A percentile compares a stretch with the other conserved stretches of the same genome.
These are phyloP conservation scores for Eolophus roseicapilla DNA, from an alignment of 2,113 vertebrate species.

Conservation along the genomic window DNA sequence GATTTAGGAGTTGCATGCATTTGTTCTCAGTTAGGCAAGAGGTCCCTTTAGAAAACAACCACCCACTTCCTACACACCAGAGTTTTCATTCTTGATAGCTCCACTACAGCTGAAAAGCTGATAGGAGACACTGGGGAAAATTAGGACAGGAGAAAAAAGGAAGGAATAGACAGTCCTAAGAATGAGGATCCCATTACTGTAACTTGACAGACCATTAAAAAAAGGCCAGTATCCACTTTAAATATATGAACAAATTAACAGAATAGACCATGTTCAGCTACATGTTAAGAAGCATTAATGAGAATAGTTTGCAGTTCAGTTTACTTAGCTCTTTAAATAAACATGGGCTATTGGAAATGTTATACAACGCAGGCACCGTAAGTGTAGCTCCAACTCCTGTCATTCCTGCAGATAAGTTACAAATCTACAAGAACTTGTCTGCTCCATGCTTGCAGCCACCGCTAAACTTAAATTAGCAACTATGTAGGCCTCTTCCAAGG, in stretches of 20 bases:
- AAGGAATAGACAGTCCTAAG: neutral
- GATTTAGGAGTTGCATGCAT: neutral
- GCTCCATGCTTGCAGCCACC: conserved; percentile 72
- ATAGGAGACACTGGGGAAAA: neutral
- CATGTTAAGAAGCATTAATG: conserved; percentile 55
- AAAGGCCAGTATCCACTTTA: conserved; percentile 26
- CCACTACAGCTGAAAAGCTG: neutral
- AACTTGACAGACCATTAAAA: conserved; percentile 40
- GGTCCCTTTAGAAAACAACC: neutral
- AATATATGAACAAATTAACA: conserved; percentile 56
- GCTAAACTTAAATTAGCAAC: conserved; percentile 86
- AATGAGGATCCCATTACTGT: neutral
- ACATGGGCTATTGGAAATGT: conserved; percentile 66
- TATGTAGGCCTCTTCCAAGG: conserved; percentile 80
- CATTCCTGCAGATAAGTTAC: conserved; percentile 67
- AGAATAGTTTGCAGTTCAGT: conserved; percentile 63
- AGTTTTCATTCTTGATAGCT: neutral
- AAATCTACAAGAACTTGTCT: conserved; percentile 70
- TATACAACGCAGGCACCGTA: conserved; percentile 52
- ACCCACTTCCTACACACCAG: neutral
- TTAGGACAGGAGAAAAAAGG: neutral
- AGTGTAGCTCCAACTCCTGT: conserved; percentile 69
- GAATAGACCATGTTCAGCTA: conserved; percentile 39
- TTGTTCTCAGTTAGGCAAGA: neutral
- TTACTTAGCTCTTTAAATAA: conserved; percentile 73